These are phyloP conservation scores for Taenioides sp. DNA, from an alignment of 2,797 vertebrate species.

Conservation along the genomic window DNA sequence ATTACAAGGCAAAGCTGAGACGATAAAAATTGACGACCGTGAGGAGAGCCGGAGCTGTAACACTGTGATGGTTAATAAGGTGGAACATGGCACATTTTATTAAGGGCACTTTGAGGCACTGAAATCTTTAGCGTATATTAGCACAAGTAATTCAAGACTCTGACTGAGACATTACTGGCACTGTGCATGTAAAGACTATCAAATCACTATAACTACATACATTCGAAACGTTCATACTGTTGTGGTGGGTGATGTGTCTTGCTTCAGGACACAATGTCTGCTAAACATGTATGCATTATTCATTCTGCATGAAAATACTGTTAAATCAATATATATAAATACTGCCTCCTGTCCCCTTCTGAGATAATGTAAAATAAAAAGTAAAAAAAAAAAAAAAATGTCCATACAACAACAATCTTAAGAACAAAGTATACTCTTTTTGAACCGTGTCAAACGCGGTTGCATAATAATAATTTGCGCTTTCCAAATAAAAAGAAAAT, in stretches of 20 bases:
- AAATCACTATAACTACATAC: no score
- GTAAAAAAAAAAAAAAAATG: neutral
- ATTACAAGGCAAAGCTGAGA: constrained; percentile 20
- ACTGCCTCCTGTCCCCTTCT: neutral
- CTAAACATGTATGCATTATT: no score
- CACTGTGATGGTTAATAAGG: constrained; percentile 27
- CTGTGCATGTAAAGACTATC: no score
- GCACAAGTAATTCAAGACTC: neutral
- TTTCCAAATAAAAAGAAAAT: neutral
- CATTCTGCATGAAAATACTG: neutral
- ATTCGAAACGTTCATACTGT: neutral
- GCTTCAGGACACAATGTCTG: neutral
- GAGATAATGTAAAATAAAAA: neutral
- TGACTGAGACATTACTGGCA: neutral
- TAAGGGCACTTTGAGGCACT: neutral
- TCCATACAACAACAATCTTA: no score
- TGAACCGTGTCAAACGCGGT: no score
- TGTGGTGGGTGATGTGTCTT: neutral
- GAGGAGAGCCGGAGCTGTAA: constrained; percentile 5
- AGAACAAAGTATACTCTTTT: no score
- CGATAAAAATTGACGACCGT: neutral
- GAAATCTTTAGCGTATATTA: neutral
- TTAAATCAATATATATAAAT: neutral
- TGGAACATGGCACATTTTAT: constrained; percentile 15
- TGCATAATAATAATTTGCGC: neutral